These are phyloP conservation scores for Limnothrissa miodon DNA, from an alignment of 2,113 vertebrate genomes.

Conservation along the genomic window DNA sequence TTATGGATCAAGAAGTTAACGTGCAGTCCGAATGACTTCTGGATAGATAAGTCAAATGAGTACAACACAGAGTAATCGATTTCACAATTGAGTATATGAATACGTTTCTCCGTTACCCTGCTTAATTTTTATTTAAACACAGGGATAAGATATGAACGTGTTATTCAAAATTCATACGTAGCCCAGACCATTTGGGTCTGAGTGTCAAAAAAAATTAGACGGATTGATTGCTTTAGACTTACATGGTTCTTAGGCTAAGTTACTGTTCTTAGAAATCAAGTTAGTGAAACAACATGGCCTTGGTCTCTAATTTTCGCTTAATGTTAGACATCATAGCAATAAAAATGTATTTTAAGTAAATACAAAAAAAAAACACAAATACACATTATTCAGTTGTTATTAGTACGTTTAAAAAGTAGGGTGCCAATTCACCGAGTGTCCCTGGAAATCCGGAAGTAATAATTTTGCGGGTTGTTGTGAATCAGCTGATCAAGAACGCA, in stretches of 20 bases:
- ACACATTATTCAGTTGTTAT: background rate
- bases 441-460: slow-evolving; percentile 55
- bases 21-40: background rate
- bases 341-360: too few relatives aligned
- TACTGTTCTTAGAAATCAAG: background rate
- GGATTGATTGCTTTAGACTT: slow-evolving; percentile 59
- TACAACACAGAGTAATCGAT: background rate
- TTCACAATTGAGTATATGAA: background rate
- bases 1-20: background rate
- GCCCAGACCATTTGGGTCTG: background rate
- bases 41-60: background rate
- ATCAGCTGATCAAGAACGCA: slow-evolving; percentile 64
- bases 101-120: background rate
- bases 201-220: background rate
- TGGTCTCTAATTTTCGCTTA: background rate
- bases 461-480: slow-evolving; percentile 22
- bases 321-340: background rate
- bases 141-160: background rate
- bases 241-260: background rate
- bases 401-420: background rate
- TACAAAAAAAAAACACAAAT: too few relatives aligned
- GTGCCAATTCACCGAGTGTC: background rate
- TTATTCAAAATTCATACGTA: background rate
- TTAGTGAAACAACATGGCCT: background rate
- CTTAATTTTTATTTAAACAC: background rate